Conservation (phyloP, 2,797 vertebrate genomes). For the Acanthurus lineatus region DNA sequence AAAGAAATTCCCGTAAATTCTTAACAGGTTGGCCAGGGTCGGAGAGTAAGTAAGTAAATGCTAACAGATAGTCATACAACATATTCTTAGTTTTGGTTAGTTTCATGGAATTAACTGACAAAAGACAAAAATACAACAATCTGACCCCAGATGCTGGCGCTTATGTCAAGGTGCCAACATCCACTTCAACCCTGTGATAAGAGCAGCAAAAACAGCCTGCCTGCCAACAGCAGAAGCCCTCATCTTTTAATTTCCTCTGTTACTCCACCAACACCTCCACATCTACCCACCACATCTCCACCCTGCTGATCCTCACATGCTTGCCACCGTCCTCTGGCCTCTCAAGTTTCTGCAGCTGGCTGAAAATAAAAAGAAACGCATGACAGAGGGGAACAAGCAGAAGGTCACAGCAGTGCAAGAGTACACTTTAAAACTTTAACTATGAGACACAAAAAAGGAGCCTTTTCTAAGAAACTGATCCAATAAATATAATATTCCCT, state of each 20-base stretch:
- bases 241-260: slow-evolving; percentile 19
- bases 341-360: slow-evolving; percentile 39
- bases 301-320: slow-evolving; percentile 1
- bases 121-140: background rate
- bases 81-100: background rate
- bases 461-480: slow-evolving; percentile 11
- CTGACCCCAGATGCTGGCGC: slow-evolving; percentile 45
- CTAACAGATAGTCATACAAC: too few relatives aligned
- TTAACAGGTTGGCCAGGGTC: too few relatives aligned
- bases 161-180: slow-evolving; percentile 13
- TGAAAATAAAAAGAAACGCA: slow-evolving; percentile 32
- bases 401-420: slow-evolving; percentile 16
- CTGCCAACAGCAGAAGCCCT: slow-evolving; percentile 33
- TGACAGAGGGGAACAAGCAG: background rate
- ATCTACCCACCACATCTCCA: slow-evolving; percentile 13
- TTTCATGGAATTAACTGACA: background rate
- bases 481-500: slow-evolving; percentile 20
- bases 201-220: background rate
- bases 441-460: slow-evolving; percentile 2
- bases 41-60: too few relatives aligned
- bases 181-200: slow-evolving; percentile 13
- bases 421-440: slow-evolving; percentile 4
- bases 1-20: too few relatives aligned
- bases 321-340: background rate
- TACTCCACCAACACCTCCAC: slow-evolving; percentile 3